Evolutionary conservation across 2,113 vertebrate genomes (phyloP).

Genomic region (Brachypodius melanocephalos): DNA sequence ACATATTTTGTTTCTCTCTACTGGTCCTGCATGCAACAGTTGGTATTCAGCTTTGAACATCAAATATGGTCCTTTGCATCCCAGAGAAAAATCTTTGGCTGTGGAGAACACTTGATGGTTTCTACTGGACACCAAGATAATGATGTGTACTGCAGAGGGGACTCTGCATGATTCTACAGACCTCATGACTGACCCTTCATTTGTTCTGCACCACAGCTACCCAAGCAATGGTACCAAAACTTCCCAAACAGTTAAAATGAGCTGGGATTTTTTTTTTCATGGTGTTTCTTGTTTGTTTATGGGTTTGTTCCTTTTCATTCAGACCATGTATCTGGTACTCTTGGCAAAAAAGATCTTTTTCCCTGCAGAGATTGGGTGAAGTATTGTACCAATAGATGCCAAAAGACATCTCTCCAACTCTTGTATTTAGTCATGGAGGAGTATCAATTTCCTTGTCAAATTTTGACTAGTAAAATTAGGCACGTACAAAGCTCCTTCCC

Average conservation of each 20-base stretch:
- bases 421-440: not conserved
- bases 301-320: not conserved
- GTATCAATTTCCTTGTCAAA: not conserved
- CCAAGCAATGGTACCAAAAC: not conserved
- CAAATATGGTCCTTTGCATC: not conserved
- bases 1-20: not conserved
- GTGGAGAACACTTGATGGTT: not conserved
- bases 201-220: not conserved
- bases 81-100: not conserved
- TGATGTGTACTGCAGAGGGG: not conserved
- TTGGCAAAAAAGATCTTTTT: not conserved
- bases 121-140: not conserved
- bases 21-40: not conserved
- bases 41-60: not conserved
- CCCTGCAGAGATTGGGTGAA: not conserved
- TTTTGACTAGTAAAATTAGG: not conserved
- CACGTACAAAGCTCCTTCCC: not conserved
- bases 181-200: not conserved
- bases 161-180: not conserved
- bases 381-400: not conserved
- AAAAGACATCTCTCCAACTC: not conserved
- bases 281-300: not conserved
- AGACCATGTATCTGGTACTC: not conserved
- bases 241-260: not conserved
- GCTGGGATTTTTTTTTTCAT: not conserved